phyloP scores from a whole-genome alignment of 2,113 vertebrate species.

The Alethe castanea region DNA sequence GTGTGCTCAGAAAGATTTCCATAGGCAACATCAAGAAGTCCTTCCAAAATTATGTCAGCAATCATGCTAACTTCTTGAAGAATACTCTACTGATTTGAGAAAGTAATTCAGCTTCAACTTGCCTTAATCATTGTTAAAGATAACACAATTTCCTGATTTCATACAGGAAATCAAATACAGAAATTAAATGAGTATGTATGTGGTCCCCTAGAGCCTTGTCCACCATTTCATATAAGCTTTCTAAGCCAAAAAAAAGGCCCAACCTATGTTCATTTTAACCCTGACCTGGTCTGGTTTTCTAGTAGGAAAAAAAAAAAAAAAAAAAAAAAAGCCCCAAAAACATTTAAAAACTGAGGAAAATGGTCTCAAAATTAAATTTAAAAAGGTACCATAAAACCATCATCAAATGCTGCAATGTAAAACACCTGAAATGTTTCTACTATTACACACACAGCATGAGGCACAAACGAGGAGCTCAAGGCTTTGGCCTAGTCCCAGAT shows the following conservation, averaged over 20 bases:
- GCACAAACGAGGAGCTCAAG: not conserved
- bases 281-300: not conserved
- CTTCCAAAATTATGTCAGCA: not conserved
- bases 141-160: not conserved
- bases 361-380: not conserved
- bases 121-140: not conserved
- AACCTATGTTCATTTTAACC: not conserved
- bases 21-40: not conserved
- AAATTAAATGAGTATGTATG: not conserved
- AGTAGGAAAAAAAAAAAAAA: not conserved
- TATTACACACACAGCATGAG: not conserved
- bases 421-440: not conserved
- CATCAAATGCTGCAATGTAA: not conserved
- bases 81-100: not conserved
- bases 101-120: not conserved
- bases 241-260: not conserved
- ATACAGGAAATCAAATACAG: not conserved
- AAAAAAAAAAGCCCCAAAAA: not conserved
- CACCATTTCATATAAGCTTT: not conserved
- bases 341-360: not conserved
- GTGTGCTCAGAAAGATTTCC: not conserved
- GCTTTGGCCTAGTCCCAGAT: not conserved
- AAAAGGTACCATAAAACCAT: not conserved
- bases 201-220: not conserved
- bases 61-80: not conserved